A percentile compares a stretch with the other conserved stretches of the same genome.
These are phyloP conservation scores for Sorex fumeus DNA, from an alignment of 2,113 vertebrate genomes.

Conservation along the genomic window DNA sequence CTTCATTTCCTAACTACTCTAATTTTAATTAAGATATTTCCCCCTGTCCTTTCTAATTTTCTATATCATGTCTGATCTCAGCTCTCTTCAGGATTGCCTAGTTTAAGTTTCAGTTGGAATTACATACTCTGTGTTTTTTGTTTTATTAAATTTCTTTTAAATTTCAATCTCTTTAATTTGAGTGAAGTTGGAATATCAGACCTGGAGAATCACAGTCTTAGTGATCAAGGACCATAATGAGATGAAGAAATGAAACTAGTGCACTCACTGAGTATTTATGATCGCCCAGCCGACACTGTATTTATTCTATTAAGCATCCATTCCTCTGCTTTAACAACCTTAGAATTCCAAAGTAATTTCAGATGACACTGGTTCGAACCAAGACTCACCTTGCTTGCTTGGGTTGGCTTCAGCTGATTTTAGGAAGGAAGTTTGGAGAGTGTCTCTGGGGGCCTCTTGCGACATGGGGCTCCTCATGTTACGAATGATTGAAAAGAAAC, in stretches of 20 bases:
- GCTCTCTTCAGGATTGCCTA: slow-evolving; percentile 8
- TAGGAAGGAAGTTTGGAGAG: neutral
- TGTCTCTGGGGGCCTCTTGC: neutral
- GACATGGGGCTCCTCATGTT: neutral
- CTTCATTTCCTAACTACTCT: slow-evolving; percentile 6
- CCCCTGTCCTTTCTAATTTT: neutral
- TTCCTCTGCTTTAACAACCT: neutral
- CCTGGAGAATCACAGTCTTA: neutral
- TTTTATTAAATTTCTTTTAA: slow-evolving; percentile 2
- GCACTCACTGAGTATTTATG: neutral
- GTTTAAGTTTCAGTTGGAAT: slow-evolving; percentile 55
- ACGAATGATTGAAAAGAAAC: neutral
- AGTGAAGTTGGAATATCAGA: neutral
- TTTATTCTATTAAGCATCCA: slow-evolving; percentile 37
- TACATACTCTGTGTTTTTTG: neutral
- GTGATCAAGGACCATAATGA: neutral
- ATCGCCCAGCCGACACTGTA: neutral
- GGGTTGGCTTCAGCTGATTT: neutral
- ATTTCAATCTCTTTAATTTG: neutral
- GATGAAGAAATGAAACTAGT: neutral
- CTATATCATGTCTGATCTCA: neutral
- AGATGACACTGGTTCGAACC: neutral
- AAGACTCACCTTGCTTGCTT: neutral
- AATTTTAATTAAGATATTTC: neutral
- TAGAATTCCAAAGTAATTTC: neutral